Conservation (phyloP, 2,888 invertebrate genomes). For the Strigamia maritima region DNA sequence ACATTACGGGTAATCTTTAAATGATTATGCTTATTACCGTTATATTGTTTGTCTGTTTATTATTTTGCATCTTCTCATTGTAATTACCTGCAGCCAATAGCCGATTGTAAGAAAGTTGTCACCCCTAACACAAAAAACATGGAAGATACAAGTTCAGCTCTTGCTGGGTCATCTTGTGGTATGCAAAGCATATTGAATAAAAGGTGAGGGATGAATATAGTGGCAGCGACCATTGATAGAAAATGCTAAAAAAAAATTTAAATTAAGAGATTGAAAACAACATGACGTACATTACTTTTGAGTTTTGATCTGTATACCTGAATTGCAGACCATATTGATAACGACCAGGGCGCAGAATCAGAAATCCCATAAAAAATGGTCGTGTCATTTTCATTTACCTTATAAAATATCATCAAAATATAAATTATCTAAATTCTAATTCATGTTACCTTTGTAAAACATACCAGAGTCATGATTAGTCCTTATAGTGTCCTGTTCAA, state of each 20-base stretch:
- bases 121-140: slow-evolving; percentile 78
- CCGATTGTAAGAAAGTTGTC: slow-evolving; percentile 69
- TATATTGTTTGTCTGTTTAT: no score
- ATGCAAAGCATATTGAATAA: slow-evolving; percentile 45
- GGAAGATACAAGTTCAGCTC: slow-evolving; percentile 73
- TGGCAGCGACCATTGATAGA: slow-evolving; percentile 46
- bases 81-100: slow-evolving; percentile 67
- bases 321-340: background rate
- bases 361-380: background rate
- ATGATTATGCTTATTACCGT: no score
- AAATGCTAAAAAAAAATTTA: slow-evolving; percentile 46
- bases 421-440: no score
- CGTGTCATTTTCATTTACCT: background rate
- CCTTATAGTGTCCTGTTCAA: no score
- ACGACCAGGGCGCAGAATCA: background rate
- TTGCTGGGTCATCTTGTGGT: slow-evolving; percentile 65
- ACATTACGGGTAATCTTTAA: slow-evolving; percentile 47
- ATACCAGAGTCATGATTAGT: no score
- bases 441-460: no score
- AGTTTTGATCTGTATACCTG: background rate
- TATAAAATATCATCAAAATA: background rate
- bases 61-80: no score
- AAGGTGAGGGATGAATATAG: slow-evolving; percentile 45
- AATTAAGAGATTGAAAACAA: no score
- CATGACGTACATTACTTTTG: no score